Base-by-base conservation (phyloP, 2,113 vertebrate species). In the Oreochromis spilurus region DNA sequence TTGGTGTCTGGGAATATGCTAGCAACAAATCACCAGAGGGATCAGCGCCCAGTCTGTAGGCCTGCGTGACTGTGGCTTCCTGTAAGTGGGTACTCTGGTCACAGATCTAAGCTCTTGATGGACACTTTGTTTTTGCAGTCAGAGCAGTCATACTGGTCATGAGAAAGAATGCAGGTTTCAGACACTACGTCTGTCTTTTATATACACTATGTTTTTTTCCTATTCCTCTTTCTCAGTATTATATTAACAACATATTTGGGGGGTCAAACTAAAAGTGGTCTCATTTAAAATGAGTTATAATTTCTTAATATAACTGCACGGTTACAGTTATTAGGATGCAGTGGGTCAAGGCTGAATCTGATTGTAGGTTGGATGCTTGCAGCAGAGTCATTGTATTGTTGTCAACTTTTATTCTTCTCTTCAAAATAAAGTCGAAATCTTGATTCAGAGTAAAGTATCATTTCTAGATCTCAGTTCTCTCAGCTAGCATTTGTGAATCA, bases 31-130 rank as follows among this genome's bases (percentile, higher is more conserved):
- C 29, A 5, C 57, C 57, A 58, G 57, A 31, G 26, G 55, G 57
- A 16, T 58, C 8, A 0, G 14, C 14, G 3, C 26, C 57, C 2
- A 58, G 26, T 31, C 26, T 16, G 0, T 58, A 0, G 57, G 0
- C 8, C 55, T 31, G 55, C 31, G 55, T 31, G 29, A 60, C 57
- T 31, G 57, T 17, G 29, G 14, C 57, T 60, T 60, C 26, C 57
- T 60, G 29, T 19, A 2, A 34, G 57, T 10, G 0, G 57, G 1
- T 2, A 16, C 57, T 2, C 57, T 31, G 29, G 2, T 60, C 7
- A 31, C 55, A 58, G 14, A 58, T 31, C 4, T 58, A 58, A 58
- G 14, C 0, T 58, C 57, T 31, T 4, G 26, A 31, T 1, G 5
- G 1, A 26, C 26, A 17, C 26, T 58, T 31, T 31, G 57, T 31